Evolutionary conservation across 2,888 invertebrate genomes (phyloP).

Genomic region (Empis livida): DNA sequence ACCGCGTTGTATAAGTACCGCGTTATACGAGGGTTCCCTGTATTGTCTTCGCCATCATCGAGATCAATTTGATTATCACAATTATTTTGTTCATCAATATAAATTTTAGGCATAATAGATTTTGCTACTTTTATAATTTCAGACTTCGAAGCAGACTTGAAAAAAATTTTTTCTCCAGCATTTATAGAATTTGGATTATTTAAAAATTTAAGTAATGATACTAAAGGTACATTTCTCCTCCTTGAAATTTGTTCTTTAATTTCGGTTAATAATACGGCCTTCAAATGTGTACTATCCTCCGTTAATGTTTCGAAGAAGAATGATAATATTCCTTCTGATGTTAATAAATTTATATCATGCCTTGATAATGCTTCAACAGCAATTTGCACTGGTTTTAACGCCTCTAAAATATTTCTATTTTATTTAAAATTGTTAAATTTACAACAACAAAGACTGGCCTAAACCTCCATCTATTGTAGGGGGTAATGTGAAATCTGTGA

Average conservation of each 20-base stretch:
- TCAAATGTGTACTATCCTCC: neutral
- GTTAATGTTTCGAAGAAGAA: neutral
- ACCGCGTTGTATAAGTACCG: too few species aligned
- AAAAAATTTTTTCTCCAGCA: neutral
- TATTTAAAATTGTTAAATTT: too few species aligned
- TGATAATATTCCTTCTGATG: slow-evolving; percentile 1
- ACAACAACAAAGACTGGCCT: too few species aligned
- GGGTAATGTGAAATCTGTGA: too few species aligned
- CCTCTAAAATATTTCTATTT: neutral
- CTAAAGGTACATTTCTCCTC: neutral
- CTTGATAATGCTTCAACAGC: slow-evolving; percentile 1
- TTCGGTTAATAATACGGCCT: neutral
- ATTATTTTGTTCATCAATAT: neutral
- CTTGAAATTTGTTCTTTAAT: neutral
- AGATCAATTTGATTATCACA: neutral
- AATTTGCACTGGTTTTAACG: slow-evolving; percentile 1
- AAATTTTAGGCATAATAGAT: neutral
- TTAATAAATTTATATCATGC: neutral
- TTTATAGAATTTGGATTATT: neutral
- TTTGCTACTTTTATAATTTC: neutral
- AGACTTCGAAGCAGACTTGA: neutral
- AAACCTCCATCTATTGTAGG: too few species aligned
- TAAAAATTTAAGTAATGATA: neutral
- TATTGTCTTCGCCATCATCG: too few species aligned
- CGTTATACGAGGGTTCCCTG: too few species aligned